Conservation (phyloP, 1,140 invertebrate genomes). For the Diachasma alloeum region DNA sequence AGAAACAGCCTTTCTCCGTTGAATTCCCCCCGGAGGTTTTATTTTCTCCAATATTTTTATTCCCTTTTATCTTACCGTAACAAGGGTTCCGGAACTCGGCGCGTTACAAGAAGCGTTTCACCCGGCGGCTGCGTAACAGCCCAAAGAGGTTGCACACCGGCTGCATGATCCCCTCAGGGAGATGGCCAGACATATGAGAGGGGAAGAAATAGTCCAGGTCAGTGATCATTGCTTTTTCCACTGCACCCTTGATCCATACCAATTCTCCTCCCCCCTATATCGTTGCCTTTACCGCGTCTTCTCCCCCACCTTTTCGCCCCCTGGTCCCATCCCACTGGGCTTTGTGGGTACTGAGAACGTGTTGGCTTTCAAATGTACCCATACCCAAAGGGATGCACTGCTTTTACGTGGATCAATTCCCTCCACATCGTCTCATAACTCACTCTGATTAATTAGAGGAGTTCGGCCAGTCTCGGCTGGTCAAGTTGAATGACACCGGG, state of each 20-base stretch:
- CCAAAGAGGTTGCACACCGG: background rate
- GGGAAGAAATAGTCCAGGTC: constrained; percentile 1
- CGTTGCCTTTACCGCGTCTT: background rate
- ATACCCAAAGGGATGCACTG: background rate
- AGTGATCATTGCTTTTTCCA: constrained; percentile 9
- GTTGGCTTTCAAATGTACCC: background rate
- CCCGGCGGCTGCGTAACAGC: background rate
- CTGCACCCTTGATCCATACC: constrained; percentile 16
- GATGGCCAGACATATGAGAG: background rate
- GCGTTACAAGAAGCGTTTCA: background rate
- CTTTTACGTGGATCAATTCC: constrained; percentile 14
- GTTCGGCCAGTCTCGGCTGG: background rate
- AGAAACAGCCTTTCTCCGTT: background rate
- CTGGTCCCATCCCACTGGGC: background rate
- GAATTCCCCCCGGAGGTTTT: background rate
- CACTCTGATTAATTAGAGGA: constrained; percentile 25
- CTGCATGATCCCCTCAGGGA: background rate
- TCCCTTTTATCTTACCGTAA: background rate
- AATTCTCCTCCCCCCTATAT: background rate
- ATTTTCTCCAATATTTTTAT: background rate
- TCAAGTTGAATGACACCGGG: background rate
- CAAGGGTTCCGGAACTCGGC: background rate
- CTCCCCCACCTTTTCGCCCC: background rate
- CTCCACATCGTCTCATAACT: constrained; percentile 4
- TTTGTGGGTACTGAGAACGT: background rate